A percentile compares a stretch with the other conserved stretches of the same genome.
phyloP scores from a whole-genome alignment of 2,888 invertebrate species.

The Deladenus siricidicola region DNA sequence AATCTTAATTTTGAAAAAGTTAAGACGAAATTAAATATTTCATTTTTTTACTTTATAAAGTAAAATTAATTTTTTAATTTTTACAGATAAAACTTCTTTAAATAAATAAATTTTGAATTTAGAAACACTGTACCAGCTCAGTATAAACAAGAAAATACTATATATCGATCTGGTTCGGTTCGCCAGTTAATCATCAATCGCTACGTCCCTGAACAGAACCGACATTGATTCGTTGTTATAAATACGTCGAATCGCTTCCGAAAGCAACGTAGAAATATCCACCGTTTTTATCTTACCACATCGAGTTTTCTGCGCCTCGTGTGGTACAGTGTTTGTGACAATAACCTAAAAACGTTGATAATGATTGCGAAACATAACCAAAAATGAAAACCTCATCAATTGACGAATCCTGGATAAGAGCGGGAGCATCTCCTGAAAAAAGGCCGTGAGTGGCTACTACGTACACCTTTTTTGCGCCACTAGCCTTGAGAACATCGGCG shows the following conservation, averaged over 20 bases:
- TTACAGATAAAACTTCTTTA: too few species aligned
- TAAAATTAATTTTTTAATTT: too few species aligned
- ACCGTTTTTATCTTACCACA: slow-evolving; percentile 73
- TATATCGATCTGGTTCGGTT: too few species aligned
- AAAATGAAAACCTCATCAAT: slow-evolving; percentile 82
- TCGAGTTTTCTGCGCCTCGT: slow-evolving; percentile 94
- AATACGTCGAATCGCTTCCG: slow-evolving; percentile 91
- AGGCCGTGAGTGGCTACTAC: slow-evolving; percentile 93
- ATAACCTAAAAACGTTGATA: slow-evolving; percentile 72
- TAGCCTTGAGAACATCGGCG: slow-evolving; percentile 74
- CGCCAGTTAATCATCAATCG: slow-evolving; percentile 90
- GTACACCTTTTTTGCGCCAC: slow-evolving; percentile 94
- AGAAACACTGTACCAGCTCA: too few species aligned
- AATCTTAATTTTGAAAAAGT: too few species aligned
- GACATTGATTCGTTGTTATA: slow-evolving; percentile 99
- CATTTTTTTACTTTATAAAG: too few species aligned
- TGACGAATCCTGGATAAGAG: slow-evolving; percentile 84
- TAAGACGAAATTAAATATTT: too few species aligned
- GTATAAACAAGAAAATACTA: too few species aligned
- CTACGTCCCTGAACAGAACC: slow-evolving; percentile 92
- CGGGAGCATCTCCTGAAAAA: slow-evolving; percentile 86
- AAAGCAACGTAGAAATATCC: slow-evolving; percentile 86
- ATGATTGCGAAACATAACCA: too few species aligned
- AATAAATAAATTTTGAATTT: too few species aligned
- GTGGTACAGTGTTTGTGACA: slow-evolving; percentile 95